Percentiles rank a stretch among this genome's conserved stretches.
phyloP scores from a whole-genome alignment of 92 coral and sea anemone genomes.

The Paragorgia papillata region DNA sequence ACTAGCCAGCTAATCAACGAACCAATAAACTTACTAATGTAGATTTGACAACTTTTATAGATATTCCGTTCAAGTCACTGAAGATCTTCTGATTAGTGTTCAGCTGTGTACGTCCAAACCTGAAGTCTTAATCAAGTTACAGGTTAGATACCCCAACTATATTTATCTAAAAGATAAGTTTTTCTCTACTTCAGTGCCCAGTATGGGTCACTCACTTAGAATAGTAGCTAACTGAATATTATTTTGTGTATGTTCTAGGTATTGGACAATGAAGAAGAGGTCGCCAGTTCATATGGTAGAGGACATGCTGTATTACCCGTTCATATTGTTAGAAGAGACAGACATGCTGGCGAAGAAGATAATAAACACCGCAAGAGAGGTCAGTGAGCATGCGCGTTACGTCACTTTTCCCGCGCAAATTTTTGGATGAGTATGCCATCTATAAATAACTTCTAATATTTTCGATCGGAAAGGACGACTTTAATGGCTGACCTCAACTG shows the following conservation, averaged over 20 bases:
- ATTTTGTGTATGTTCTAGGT: too few relatives aligned
- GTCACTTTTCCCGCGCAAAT: not conserved
- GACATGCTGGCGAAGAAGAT: conserved; percentile 85
- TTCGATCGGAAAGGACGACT: too few relatives aligned
- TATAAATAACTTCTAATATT: too few relatives aligned
- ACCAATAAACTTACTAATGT: too few relatives aligned
- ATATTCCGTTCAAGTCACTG: conserved; percentile 87
- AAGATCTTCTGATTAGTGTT: conserved; percentile 87
- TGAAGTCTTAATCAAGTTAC: conserved; percentile 87
- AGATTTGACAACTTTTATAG: conserved; percentile 46
- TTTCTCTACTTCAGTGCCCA: not conserved
- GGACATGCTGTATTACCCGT: conserved; percentile 97
- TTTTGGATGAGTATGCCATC: too few relatives aligned
- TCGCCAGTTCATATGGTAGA: conserved; percentile 79
- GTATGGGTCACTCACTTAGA: too few relatives aligned
- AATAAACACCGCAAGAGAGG: conserved; percentile 81
- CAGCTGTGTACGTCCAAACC: conserved; percentile 91
- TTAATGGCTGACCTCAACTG: not conserved
- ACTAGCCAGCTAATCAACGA: too few relatives aligned
- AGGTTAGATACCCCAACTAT: conserved; percentile 50
- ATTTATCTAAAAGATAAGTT: not conserved
- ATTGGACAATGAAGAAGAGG: conserved; percentile 88
- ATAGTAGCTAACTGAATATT: too few relatives aligned
- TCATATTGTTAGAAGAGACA: conserved; percentile 84
- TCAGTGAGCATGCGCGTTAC: conserved; percentile 5